Conservation (phyloP, 2,797 vertebrate species). For the Catamblyrhynchus diadema region DNA sequence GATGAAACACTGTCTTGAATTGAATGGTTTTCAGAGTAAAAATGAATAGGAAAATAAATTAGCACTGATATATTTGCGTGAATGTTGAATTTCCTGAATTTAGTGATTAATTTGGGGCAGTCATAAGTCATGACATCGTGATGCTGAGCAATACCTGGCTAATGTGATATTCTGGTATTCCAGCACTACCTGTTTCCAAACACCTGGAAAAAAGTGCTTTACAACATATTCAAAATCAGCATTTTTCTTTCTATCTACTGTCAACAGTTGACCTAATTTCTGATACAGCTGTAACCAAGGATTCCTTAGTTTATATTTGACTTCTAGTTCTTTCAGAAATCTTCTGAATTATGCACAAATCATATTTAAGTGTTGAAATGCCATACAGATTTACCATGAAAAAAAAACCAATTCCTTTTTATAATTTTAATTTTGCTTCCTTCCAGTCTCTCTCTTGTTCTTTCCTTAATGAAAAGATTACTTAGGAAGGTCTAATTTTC, state of each 20-base stretch:
- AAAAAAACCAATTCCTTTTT: neutral
- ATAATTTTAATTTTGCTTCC: neutral
- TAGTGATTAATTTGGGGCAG: neutral
- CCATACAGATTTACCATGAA: neutral
- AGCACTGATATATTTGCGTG: neutral
- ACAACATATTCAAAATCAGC: neutral
- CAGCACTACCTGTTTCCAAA: neutral
- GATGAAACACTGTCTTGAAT: constrained; percentile 10
- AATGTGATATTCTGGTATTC: neutral
- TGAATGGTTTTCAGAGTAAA: neutral
- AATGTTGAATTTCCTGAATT: neutral
- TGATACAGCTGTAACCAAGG: neutral
- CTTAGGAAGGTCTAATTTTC: neutral
- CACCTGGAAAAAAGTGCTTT: neutral
- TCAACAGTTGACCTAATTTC: neutral
- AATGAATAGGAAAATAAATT: constrained; percentile 14
- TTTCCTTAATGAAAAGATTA: neutral
- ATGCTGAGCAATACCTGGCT: neutral
- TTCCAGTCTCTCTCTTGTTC: neutral
- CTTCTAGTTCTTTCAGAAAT: neutral
- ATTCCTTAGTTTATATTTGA: neutral
- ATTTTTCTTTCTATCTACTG: neutral
- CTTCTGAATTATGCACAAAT: neutral
- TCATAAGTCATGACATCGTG: neutral
- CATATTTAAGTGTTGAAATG: neutral